Base-by-base conservation (phyloP, 1,140 invertebrate species). In the Solenopsis fugax region DNA sequence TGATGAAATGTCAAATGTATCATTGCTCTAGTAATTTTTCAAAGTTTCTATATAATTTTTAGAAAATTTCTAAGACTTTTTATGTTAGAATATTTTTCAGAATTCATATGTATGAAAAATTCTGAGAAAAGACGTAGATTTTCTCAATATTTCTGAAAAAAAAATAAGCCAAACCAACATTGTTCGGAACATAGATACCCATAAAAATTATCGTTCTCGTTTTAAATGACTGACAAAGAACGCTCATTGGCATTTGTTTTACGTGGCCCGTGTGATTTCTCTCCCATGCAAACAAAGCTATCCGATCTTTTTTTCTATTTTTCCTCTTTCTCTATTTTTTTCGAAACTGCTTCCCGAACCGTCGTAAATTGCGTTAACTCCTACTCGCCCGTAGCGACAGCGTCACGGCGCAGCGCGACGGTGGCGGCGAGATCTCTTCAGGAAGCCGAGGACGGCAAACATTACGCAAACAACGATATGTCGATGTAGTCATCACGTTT, bases 391-490 rank as follows among this genome's bases (percentile, higher is more conserved):
- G 48, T 29, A 29, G 34, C 7, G 29, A 29, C 29, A 2, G 29
- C 29, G 29, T 2, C 1, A 2, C 29, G 29, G 29, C 29, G 29
- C 29, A 2, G 29, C 29, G 29, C 29, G 2, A 2, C 29, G 29
- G n/a, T n/a, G 9, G n/a, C 12, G 54, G 18, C 50, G 52, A 64
- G 78, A 75, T 67, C 69, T 87, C 86, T 80, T 87, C 48, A 69
- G 80, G 86, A 87, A 85, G 48, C 58, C 34, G 65, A 58, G 37
- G 48, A 77, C 50, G 9, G 75, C 71, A 81, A 87, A 81, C 62
- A 81, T 90, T 90, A 48, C 89, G 88, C 75, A 90, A 90, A 60
- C 34, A 75, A 77, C 84, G 78, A 52, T 78, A 84, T 7, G 16
- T 52, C 71, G 85, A 84, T 52, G 87, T 72, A 85, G 80, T 73